phyloP scores from a whole-genome alignment of 2,113 vertebrate genomes.

The Nyctereutes procyonoides region DNA sequence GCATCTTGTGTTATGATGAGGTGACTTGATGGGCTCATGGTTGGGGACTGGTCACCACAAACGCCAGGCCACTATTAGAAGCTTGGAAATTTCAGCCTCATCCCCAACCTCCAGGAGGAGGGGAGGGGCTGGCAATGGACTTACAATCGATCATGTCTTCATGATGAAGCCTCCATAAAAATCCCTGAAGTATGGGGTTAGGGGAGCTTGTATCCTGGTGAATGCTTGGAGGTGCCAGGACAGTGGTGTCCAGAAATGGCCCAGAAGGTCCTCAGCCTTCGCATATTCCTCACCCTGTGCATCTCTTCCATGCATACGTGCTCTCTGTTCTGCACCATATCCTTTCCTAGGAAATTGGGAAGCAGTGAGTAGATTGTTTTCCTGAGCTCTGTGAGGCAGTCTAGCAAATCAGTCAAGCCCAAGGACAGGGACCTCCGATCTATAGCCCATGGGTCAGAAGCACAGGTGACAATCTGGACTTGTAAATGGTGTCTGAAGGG shows the following conservation, averaged over 20 bases:
- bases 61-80: not conserved
- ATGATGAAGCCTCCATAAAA: too few species aligned
- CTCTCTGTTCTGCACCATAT: not conserved
- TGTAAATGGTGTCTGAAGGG: not conserved
- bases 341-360: not conserved
- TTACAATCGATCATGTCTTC: not conserved
- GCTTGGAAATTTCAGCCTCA: not conserved
- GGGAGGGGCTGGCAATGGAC: too few species aligned
- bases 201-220: not conserved
- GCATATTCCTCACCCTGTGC: not conserved
- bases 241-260: too few species aligned
- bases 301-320: not conserved
- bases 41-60: not conserved
- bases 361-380: not conserved
- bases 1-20: not conserved
- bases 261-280: not conserved
- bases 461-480: not conserved
- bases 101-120: too few species aligned
- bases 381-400: not conserved
- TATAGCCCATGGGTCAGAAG: not conserved
- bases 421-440: not conserved
- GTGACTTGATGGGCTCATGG: not conserved
- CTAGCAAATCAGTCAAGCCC: not conserved
- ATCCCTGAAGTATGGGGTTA: not conserved
- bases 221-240: fast-evolving